These are phyloP conservation scores for Prionace glauca DNA, from an alignment of 2,797 vertebrate species.

Conservation along the genomic window DNA sequence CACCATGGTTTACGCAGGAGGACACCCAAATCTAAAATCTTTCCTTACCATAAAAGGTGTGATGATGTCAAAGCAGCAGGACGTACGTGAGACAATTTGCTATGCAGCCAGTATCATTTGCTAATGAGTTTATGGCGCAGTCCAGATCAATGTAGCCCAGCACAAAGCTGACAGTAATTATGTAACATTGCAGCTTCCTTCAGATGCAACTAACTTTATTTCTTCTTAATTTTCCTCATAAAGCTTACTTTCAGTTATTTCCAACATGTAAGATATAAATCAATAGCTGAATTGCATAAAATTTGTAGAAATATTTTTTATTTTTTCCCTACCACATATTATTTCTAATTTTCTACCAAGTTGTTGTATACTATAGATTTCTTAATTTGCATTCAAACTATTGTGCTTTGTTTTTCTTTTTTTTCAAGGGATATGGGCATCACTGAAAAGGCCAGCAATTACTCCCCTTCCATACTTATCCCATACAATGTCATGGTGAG, in stretches of 20 bases:
- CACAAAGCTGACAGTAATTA: not conserved
- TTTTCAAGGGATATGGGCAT: no score
- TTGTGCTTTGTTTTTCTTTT: no score
- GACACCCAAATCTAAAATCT: conserved; percentile 13
- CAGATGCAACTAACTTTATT: not conserved
- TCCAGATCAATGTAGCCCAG: not conserved
- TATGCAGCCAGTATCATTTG: not conserved
- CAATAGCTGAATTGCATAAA: no score
- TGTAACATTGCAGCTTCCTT: not conserved
- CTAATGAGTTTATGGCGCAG: not conserved
- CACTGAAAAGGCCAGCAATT: no score
- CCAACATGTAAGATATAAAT: not conserved
- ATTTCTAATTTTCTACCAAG: no score
- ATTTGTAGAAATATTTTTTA: no score
- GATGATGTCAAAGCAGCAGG: conserved; percentile 3
- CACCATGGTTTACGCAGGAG: not conserved
- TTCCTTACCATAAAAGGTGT: not conserved
- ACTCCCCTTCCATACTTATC: no score
- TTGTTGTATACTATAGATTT: no score
- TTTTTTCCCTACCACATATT: no score
- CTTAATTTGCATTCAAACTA: no score
- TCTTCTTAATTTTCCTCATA: not conserved
- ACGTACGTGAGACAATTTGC: not conserved
- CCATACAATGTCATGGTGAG: no score
- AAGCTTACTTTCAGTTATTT: not conserved